A percentile compares a stretch with the other conserved stretches of the same genome.
Conservation (phyloP, 2,797 vertebrate species). For the Xerus rutilus region DNA sequence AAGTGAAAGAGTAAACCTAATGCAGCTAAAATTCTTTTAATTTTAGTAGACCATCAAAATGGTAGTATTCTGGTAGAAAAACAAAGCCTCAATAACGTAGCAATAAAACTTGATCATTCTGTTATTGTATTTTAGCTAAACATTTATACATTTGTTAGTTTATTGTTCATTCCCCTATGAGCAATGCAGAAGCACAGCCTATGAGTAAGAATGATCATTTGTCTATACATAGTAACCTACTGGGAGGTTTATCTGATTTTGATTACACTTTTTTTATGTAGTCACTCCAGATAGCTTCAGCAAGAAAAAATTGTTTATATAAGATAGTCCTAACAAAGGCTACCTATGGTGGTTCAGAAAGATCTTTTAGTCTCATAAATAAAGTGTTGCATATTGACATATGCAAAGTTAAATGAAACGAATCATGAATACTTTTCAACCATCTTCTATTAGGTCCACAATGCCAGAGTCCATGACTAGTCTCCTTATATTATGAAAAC, state of each 20-base stretch:
- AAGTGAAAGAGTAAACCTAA: conserved; percentile 58
- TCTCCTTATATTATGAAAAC: not conserved
- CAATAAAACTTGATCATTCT: conserved; percentile 89
- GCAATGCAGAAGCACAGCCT: conserved; percentile 61
- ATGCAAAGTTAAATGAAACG: conserved; percentile 13
- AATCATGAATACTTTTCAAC: not conserved
- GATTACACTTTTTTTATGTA: conserved; percentile 61
- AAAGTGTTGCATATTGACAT: conserved; percentile 2
- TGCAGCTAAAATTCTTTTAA: conserved; percentile 36
- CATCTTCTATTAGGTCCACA: not conserved
- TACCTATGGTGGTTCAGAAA: not conserved
- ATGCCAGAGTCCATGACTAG: not conserved
- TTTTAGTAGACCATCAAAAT: conserved; percentile 71
- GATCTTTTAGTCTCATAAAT: not conserved
- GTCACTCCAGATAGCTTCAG: conserved; percentile 49
- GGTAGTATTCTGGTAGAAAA: conserved; percentile 84
- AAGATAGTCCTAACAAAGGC: conserved; percentile 17
- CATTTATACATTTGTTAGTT: conserved; percentile 85
- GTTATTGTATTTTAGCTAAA: conserved; percentile 82
- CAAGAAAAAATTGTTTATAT: conserved; percentile 56
- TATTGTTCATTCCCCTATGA: conserved; percentile 80
- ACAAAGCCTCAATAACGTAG: conserved; percentile 83
- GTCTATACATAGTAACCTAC: conserved; percentile 78
- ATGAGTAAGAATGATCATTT: conserved; percentile 81
- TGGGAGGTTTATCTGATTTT: conserved; percentile 73